phyloP scores from a whole-genome alignment of 2,888 invertebrate genomes.

The Apamea anceps region DNA sequence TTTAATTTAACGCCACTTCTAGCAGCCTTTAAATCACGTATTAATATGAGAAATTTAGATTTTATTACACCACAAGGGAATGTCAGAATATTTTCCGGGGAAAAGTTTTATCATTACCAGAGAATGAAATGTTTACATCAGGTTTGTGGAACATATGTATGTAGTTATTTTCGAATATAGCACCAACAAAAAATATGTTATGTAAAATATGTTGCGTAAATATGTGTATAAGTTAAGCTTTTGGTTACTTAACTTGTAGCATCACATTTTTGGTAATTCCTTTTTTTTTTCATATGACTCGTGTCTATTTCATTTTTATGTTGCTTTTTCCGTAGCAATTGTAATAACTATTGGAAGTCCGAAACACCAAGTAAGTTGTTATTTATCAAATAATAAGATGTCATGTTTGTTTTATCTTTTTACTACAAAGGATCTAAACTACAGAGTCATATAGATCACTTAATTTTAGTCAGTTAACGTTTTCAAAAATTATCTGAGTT shows the following conservation, averaged over 20 bases:
- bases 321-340: neutral
- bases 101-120: slow-evolving; percentile 36
- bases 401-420: neutral
- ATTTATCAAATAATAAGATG: neutral
- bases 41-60: slow-evolving; percentile 52
- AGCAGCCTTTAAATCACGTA: slow-evolving; percentile 34
- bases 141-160: neutral
- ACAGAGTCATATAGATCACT: neutral
- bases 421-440: neutral
- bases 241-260: slow-evolving; percentile 20
- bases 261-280: neutral
- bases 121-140: slow-evolving; percentile 2
- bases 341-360: neutral
- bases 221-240: too few relatives aligned
- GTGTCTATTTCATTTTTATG: neutral
- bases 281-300: neutral
- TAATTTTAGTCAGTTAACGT: slow-evolving; percentile 4
- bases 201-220: too few relatives aligned
- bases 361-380: too few relatives aligned
- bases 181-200: neutral
- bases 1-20: slow-evolving; percentile 56
- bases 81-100: slow-evolving; percentile 11
- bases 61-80: slow-evolving; percentile 45
- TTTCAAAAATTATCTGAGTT: neutral
- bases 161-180: neutral